Base-by-base conservation (phyloP, 2,797 vertebrate species). In the Enoplosus armatus region DNA sequence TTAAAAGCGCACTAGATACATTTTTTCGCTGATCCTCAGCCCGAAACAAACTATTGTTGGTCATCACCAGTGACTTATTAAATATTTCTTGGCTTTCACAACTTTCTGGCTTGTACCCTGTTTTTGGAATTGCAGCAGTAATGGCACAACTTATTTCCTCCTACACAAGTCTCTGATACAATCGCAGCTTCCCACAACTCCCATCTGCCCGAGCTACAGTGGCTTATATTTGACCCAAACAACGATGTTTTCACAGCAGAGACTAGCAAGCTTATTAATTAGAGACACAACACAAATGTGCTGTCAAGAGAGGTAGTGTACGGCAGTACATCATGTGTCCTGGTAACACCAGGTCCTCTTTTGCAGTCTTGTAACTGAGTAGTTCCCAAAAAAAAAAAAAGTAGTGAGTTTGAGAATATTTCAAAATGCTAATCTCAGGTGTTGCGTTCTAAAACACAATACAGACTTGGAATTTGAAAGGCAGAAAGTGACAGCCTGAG, bases 101-200 rank as follows among this genome's bases (percentile, higher is more conserved):
- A 27, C 43, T 59, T 33, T 62, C 51, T 51, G 33, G 59, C 31
- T 31, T 5, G 10, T 9, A 11, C 50, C 72, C 2, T 59, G 54
- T 56, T 41, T n/a, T 58, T 71, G 27, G 24, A 71, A 48, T 60
- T 56, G 18, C 53, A 50, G 5, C 60, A 37, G 56, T 20, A 60
- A 41, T 51, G 51, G 60, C 39, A 27, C 15, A 77, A 53, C n/a
- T 48, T 20, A 48, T 62, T 69, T 72, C 63, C 67, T 69, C 72
- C 64, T 37, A 35, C 60, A 64, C 59, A 39, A 60, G 31, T 51
- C 37, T 79, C 15, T 66, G 70, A 80, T 59, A 55, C 59, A 70
- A 51, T 77, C 59, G 15, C 80, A 66, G 45, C 72, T 61, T 79
- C 62, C 74, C 39, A 74, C 77, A 55, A 27, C 58, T 70, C 31